Evolutionary conservation across 2,797 vertebrate genomes (phyloP).

Genomic region (Phaenicophaeus curvirostris): DNA sequence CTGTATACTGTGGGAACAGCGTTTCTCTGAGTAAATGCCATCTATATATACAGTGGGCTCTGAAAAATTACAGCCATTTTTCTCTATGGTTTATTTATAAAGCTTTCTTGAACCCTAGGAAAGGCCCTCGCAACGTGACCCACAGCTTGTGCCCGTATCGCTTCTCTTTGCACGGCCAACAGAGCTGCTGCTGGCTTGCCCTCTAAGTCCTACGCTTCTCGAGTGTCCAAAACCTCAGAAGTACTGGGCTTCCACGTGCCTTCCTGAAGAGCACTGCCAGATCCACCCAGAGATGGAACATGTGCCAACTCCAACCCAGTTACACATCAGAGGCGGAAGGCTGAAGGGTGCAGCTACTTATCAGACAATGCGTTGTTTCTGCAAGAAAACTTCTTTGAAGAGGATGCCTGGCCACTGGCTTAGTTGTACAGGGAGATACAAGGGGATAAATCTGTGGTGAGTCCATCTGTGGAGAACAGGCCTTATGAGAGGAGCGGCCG

Average conservation of each 20-base stretch:
- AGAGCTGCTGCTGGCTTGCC: not conserved
- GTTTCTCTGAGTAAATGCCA: not conserved
- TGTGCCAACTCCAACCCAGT: not conserved
- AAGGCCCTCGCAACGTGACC: not conserved
- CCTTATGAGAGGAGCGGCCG: no score
- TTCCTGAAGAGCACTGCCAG: not conserved
- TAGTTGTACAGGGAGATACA: not conserved
- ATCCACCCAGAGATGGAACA: not conserved
- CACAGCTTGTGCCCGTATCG: accelerated
- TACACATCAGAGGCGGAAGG: accelerated
- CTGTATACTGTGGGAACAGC: not conserved
- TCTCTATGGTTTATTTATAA: not conserved
- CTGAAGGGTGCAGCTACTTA: accelerated
- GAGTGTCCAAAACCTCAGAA: not conserved
- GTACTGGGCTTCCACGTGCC: accelerated
- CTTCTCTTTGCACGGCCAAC: not conserved
- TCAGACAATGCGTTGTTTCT: accelerated
- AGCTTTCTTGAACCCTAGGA: not conserved
- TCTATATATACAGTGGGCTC: not conserved
- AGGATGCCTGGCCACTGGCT: not conserved
- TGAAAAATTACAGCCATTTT: slow-evolving; percentile 18
- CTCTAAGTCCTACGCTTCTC: not conserved
- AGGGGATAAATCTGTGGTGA: not conserved
- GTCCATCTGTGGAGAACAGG: no score
- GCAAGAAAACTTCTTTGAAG: not conserved